phyloP scores from a whole-genome alignment of 2,888 invertebrate species.

The Trypoxylon attenuatum region DNA sequence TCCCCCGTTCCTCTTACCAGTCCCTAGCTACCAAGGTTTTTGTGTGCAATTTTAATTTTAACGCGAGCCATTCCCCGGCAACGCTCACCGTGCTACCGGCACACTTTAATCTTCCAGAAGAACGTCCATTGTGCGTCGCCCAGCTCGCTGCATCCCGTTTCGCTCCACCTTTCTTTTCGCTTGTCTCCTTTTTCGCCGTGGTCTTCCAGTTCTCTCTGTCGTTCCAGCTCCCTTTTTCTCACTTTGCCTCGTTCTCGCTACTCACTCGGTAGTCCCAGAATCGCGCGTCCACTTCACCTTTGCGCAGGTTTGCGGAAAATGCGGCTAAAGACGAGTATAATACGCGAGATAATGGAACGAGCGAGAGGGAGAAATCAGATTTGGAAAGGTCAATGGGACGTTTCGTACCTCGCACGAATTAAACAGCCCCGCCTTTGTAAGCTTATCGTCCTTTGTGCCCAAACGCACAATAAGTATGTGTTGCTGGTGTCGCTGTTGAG shows the following conservation, averaged over 20 bases:
- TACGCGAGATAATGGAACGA: neutral
- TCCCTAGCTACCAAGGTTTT: conserved; percentile 37
- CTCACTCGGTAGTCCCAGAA: neutral
- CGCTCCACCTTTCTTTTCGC: conserved; percentile 17
- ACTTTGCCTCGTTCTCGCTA: neutral
- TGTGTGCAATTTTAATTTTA: conserved; percentile 59
- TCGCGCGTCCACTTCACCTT: conserved; percentile 13
- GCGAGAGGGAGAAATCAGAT: neutral
- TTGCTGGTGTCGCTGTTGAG: too few relatives aligned
- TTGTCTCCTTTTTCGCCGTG: conserved; percentile 13
- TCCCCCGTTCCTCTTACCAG: neutral
- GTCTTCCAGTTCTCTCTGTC: neutral
- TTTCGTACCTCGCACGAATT: conserved; percentile 43
- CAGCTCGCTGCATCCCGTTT: conserved; percentile 1
- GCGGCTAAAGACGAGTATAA: too few relatives aligned
- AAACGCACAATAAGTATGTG: too few relatives aligned
- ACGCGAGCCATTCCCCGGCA: conserved; percentile 54
- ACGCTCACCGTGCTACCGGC: conserved; percentile 38
- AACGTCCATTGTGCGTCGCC: conserved; percentile 55
- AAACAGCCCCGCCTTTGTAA: conserved; percentile 39
- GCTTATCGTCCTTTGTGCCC: conserved; percentile 29
- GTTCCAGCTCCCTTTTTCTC: neutral
- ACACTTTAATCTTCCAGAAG: conserved; percentile 63
- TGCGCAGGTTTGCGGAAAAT: too few relatives aligned
- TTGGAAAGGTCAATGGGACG: conserved; percentile 1